These are phyloP conservation scores for Drosophila suboccidentalis DNA, from an alignment of 2,888 invertebrate species.

Conservation along the genomic window DNA sequence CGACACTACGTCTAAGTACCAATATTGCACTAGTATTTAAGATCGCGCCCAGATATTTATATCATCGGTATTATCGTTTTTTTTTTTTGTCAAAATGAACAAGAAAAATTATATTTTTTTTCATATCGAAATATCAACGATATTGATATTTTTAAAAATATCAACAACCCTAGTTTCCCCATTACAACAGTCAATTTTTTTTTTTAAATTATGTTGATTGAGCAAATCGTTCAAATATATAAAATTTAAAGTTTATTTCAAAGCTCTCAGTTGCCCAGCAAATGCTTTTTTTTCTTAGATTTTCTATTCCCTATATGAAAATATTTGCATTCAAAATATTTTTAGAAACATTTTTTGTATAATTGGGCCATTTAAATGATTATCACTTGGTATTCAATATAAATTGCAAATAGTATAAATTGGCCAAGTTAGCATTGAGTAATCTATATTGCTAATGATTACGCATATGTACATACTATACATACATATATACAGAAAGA, in stretches of 20 bases:
- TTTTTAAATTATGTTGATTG: background rate
- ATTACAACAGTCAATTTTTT: background rate
- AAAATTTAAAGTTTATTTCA: background rate
- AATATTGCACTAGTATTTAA: too few relatives aligned
- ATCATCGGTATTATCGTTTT: too few relatives aligned
- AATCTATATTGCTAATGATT: slow-evolving; percentile 10
- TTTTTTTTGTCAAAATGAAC: too few relatives aligned
- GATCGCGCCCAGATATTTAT: too few relatives aligned
- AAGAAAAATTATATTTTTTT: too few relatives aligned
- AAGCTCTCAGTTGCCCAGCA: background rate
- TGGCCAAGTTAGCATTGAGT: background rate
- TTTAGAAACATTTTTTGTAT: background rate
- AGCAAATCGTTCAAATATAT: background rate
- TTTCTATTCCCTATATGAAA: background rate
- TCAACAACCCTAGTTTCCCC: too few relatives aligned
- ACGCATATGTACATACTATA: background rate
- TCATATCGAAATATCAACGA: too few relatives aligned
- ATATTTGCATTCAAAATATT: background rate
- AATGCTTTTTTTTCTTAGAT: background rate
- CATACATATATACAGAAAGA: background rate
- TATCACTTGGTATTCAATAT: background rate
- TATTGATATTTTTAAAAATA: too few relatives aligned
- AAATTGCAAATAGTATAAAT: background rate
- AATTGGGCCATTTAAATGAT: background rate
- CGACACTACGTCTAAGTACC: too few relatives aligned